Evolutionary conservation across 2,888 invertebrate genomes (phyloP).

Genomic region (Flexamia atlantica): DNA sequence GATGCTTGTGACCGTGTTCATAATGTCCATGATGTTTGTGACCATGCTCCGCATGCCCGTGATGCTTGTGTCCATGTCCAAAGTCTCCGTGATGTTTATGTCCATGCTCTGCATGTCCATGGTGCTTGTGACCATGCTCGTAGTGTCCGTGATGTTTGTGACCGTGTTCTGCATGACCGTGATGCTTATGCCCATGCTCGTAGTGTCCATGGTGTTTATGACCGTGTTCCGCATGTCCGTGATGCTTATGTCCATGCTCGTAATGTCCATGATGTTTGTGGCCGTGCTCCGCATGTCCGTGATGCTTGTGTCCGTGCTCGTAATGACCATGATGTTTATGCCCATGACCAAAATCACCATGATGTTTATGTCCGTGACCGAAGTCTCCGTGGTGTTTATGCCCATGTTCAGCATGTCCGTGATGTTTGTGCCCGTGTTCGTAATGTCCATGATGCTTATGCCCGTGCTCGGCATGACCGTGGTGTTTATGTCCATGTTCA

Average conservation of each 20-base stretch:
- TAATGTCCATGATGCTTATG: slow-evolving; percentile 40
- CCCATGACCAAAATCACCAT: no score
- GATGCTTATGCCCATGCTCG: slow-evolving; percentile 67
- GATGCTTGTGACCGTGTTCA: no score
- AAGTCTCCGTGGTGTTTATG: slow-evolving; percentile 64
- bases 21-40: no score
- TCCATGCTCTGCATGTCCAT: slow-evolving; percentile 64
- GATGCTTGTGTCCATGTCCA: neutral
- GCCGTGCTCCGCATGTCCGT: slow-evolving; percentile 65
- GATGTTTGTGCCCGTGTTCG: slow-evolving; percentile 14
- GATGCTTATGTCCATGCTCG: slow-evolving; percentile 62
- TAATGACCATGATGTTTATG: no score
- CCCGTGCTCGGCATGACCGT: slow-evolving; percentile 36
- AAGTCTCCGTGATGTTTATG: slow-evolving; percentile 64
- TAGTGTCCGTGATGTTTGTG: slow-evolving; percentile 69
- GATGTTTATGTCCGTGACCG: no score
- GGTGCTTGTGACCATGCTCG: slow-evolving; percentile 66
- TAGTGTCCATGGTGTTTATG: slow-evolving; percentile 66
- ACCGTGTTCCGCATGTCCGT: slow-evolving; percentile 64
- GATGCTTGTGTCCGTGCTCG: slow-evolving; percentile 68
- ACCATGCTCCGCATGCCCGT: no score
- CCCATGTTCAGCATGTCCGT: slow-evolving; percentile 30
- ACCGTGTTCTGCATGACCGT: slow-evolving; percentile 65
- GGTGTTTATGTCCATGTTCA: slow-evolving; percentile 10
- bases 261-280: slow-evolving; percentile 63